Conservation (phyloP, 2,797 vertebrate genomes). For the Gouania willdenowi region DNA sequence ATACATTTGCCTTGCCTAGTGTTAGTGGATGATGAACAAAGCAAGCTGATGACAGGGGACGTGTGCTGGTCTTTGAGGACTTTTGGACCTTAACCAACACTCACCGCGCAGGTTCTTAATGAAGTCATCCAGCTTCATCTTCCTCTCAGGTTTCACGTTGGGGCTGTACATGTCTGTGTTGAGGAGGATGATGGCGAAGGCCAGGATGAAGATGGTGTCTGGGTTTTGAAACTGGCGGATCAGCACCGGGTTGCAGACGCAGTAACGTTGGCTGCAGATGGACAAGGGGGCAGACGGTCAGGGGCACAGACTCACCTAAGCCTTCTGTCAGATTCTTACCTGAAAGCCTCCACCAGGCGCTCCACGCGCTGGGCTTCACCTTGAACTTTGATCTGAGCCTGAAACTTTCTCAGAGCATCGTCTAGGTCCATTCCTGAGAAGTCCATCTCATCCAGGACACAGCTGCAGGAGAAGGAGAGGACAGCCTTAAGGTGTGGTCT, state of each 20-base stretch:
- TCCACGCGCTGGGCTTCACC: constrained; percentile 96
- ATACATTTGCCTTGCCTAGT: no score
- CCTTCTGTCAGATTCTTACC: no score
- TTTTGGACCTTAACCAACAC: no score
- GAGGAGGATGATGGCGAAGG: constrained; percentile 95
- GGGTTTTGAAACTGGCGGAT: constrained; percentile 95
- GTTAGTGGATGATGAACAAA: no score
- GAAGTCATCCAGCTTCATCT: constrained; percentile 97
- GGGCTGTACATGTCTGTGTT: constrained; percentile 98
- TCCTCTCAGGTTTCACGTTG: constrained; percentile 91
- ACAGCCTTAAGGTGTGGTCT: no score
- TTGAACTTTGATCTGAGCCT: constrained; percentile 94
- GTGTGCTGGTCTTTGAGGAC: no score
- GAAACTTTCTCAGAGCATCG: constrained; percentile 90
- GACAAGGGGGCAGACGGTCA: neutral
- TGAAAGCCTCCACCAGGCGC: constrained; percentile 92
- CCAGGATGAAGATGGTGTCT: constrained; percentile 96
- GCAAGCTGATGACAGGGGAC: no score
- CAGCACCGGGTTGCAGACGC: constrained; percentile 92
- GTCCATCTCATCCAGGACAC: constrained; percentile 95
- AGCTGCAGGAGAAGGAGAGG: constrained; percentile 76
- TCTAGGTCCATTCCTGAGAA: constrained; percentile 95
- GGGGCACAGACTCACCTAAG: neutral
- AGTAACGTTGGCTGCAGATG: constrained; percentile 87
- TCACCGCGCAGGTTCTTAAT: constrained; percentile 92